Evolutionary conservation across 2,113 vertebrate genomes (phyloP), one percentile per base, ranked within the genome.

Genomic region (Tyto alba): DNA sequence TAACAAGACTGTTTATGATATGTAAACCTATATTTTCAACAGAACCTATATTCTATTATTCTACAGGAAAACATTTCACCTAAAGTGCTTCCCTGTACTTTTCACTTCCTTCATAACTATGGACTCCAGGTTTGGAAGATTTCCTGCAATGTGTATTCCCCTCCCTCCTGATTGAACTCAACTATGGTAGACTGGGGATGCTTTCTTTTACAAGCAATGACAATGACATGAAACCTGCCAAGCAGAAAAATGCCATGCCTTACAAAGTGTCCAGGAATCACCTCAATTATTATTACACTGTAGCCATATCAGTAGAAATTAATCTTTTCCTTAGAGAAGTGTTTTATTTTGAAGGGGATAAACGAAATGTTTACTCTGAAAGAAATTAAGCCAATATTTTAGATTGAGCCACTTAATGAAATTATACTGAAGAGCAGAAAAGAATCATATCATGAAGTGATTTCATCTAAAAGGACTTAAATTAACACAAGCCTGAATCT

Each of bases 391-490:
- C 16, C 36, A 77, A 43, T 88, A 92, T 77, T 88, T 79, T 67
- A 80, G 59, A 71, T 67, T 78, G 47, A 94, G 13, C 4, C 38
- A 81, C 50, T 90, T 84, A 91, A 92, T 90, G 77, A 90, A 76
- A 91, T 91, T 73, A 79, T 69, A 40, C 13, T 16, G 26, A 83
- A 68, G 40, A 88, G 38, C n/a, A 63, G 36, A 93, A 92, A 76
- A 59, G 34, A 93, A 81, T 27, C 34, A 22, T 62, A 85, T 71
- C 60, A 80, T 63, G 47, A 80, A 90, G 59, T 3, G 1, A 74
- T 88, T 92, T 96, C 22, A 90, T 86, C 72, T 92, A 69, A 94
- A 92, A 81, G 27, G 74, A 59, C 56, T 86, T 83, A 77, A 69
- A 88, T 73, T 66, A 23, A 13, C 5, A 38, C 60, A 91, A 88